These are phyloP conservation scores for Drosophila siamana DNA, from an alignment of 2,888 invertebrate genomes.

Conservation along the genomic window DNA sequence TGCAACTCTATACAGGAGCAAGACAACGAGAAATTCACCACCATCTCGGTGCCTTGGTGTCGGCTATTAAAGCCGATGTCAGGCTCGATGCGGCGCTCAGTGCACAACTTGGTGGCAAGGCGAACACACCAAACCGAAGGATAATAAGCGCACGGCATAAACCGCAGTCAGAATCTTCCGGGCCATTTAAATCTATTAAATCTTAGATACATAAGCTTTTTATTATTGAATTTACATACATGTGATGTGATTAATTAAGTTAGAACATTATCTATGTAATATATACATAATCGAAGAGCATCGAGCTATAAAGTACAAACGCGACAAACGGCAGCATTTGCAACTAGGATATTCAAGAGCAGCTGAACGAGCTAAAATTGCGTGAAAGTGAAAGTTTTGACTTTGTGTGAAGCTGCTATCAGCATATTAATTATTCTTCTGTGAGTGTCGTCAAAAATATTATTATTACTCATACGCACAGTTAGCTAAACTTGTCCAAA, in stretches of 20 bases:
- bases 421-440: background rate
- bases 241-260: slow-evolving; percentile 21
- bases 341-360: background rate
- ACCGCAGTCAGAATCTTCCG: slow-evolving; percentile 13
- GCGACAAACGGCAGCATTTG: background rate
- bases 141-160: slow-evolving; percentile 27
- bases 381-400: slow-evolving; percentile 43
- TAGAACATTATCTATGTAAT: slow-evolving; percentile 22
- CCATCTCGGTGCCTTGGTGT: slow-evolving; percentile 24
- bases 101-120: slow-evolving; percentile 60
- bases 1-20: slow-evolving; percentile 25
- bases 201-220: slow-evolving; percentile 1
- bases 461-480: background rate
- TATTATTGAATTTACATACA: slow-evolving; percentile 12
- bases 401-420: background rate
- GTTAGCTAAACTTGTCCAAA: too few species aligned
- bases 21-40: slow-evolving; percentile 60
- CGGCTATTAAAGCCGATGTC: slow-evolving; percentile 64
- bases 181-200: slow-evolving; percentile 6
- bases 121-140: slow-evolving; percentile 49
- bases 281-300: slow-evolving; percentile 40
- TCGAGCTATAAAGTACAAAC: slow-evolving; percentile 60
- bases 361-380: background rate
- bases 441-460: background rate
- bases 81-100: slow-evolving; percentile 54